Evolutionary conservation across 2,888 invertebrate species (phyloP).

Genomic region (Lymantria monacha): DNA sequence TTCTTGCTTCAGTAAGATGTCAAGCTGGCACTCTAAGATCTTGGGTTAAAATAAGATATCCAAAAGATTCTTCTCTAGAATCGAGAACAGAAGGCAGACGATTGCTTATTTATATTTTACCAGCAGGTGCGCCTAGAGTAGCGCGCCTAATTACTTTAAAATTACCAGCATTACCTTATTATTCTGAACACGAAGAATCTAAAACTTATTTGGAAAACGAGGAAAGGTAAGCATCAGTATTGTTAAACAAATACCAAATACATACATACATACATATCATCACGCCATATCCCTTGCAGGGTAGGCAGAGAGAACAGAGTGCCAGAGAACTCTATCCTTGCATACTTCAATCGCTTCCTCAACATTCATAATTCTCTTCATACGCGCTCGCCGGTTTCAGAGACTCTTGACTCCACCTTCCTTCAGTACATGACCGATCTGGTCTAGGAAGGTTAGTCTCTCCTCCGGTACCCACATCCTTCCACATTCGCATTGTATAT

Average conservation of each 20-base stretch:
- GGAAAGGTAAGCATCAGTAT: constrained; percentile 27
- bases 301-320: no score
- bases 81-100: constrained; percentile 49
- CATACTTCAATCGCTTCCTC: no score
- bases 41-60: constrained; percentile 91
- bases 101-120: constrained; percentile 63
- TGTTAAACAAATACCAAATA: neutral
- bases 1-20: constrained; percentile 93
- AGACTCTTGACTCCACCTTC: no score
- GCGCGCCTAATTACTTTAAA: constrained; percentile 60
- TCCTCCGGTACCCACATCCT: no score
- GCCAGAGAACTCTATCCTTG: no score
- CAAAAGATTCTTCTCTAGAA: constrained; percentile 34
- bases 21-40: constrained; percentile 95
- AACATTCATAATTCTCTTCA: no score
- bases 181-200: constrained; percentile 56
- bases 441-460: no score
- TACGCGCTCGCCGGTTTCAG: no score
- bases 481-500: no score
- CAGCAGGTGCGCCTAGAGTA: constrained; percentile 70
- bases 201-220: constrained; percentile 43
- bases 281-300: no score
- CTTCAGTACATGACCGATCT: no score
- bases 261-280: no score
- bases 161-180: constrained; percentile 62